A percentile compares a stretch with the other conserved stretches of the same genome.
Conservation (phyloP, 2,888 invertebrate species). For the Eupsilia transversa region DNA sequence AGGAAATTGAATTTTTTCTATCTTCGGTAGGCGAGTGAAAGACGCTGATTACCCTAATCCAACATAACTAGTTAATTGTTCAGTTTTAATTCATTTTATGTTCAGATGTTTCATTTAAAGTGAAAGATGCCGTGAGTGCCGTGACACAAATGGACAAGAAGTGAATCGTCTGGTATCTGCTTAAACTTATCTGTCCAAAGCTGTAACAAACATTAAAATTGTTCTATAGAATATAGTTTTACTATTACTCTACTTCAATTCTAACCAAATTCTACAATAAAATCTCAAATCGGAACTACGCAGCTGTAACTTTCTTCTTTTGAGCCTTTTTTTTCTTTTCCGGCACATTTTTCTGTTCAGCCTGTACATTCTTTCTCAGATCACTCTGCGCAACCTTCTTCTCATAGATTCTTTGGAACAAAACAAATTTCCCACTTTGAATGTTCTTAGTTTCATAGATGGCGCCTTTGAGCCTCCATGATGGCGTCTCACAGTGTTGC, state of each 20-base stretch:
- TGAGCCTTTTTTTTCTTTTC: conserved; percentile 61
- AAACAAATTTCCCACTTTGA: conserved; percentile 84
- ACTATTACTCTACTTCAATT: conserved; percentile 24
- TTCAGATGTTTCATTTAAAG: too few species aligned
- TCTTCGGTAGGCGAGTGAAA: neutral
- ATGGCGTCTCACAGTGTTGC: conserved; percentile 82
- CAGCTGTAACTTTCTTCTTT: conserved; percentile 77
- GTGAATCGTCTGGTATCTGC: neutral
- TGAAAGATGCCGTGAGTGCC: too few species aligned
- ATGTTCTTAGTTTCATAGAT: conserved; percentile 84
- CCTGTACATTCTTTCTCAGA: conserved; percentile 10
- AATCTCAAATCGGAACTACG: conserved; percentile 45
- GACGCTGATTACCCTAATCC: neutral
- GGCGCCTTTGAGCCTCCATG: conserved; percentile 82
- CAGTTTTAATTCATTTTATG: too few species aligned
- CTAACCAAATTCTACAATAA: conserved; percentile 11
- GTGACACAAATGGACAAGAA: neutral
- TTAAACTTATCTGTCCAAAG: neutral
- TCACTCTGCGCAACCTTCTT: conserved; percentile 69
- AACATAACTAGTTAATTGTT: neutral
- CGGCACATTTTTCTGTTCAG: conserved; percentile 22
- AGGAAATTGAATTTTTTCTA: too few species aligned
- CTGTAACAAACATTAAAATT: neutral
- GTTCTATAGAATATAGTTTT: neutral
- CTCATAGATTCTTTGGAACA: conserved; percentile 86